phyloP scores from a whole-genome alignment of 2,888 invertebrate species.

The Drosophila phalerata region DNA sequence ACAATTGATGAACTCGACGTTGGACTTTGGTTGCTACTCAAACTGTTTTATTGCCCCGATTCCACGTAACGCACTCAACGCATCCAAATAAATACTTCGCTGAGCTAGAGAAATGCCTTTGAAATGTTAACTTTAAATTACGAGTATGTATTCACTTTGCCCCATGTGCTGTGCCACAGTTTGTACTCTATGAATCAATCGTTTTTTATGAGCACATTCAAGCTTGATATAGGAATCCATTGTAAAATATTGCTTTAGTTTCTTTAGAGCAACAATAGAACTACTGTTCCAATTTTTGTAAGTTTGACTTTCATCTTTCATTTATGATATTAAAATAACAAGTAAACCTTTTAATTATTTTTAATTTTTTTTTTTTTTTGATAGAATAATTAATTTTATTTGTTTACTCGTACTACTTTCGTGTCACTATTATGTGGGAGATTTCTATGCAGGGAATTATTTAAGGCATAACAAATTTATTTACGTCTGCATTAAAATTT shows the following conservation, averaged over 20 bases:
- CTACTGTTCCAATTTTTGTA: background rate
- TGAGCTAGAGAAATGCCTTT: constrained; percentile 28
- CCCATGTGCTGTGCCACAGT: constrained; percentile 6
- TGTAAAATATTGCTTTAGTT: background rate
- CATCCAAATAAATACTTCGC: constrained; percentile 39
- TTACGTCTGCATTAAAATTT: too few species aligned
- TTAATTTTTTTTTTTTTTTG: too few species aligned
- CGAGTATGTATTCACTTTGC: constrained; percentile 13
- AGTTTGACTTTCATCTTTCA: background rate
- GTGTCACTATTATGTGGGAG: too few species aligned
- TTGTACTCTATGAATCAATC: constrained; percentile 18
- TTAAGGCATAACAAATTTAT: too few species aligned
- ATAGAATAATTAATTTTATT: too few species aligned
- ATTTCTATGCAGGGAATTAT: too few species aligned
- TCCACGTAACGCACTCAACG: constrained; percentile 28
- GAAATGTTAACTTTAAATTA: constrained; percentile 33
- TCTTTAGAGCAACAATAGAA: background rate
- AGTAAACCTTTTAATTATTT: background rate
- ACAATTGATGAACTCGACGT: constrained; percentile 66
- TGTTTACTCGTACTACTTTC: too few species aligned
- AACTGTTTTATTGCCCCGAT: constrained; percentile 46
- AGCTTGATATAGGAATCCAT: background rate
- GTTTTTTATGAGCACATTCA: constrained; percentile 4
- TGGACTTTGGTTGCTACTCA: constrained; percentile 29
- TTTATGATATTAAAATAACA: background rate